phyloP scores from a whole-genome alignment of 2,113 vertebrate species.

The Osmerus mordax region DNA sequence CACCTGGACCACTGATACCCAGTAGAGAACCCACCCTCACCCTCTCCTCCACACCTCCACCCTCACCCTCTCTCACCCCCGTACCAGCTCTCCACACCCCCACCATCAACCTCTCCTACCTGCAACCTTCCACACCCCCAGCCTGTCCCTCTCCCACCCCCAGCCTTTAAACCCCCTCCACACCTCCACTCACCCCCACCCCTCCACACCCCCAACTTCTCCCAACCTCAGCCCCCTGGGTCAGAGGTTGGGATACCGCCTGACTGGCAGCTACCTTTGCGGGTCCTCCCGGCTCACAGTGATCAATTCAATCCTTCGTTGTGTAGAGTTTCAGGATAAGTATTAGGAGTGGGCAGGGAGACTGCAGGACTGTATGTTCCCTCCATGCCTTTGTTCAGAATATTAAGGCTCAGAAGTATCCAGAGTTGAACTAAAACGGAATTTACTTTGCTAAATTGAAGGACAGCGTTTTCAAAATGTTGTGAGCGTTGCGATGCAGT shows the following conservation, averaged over 20 bases:
- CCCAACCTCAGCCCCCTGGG: neutral
- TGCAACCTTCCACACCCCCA: neutral
- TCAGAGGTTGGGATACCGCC: neutral
- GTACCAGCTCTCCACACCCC: neutral
- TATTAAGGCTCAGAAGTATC: neutral
- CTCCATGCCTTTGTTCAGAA: neutral
- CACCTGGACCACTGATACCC: constrained; percentile 17
- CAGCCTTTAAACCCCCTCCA: neutral
- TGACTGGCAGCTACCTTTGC: neutral
- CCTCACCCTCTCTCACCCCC: neutral
- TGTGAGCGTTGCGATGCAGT: neutral
- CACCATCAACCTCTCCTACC: neutral
- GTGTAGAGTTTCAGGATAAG: neutral
- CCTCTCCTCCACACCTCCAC: neutral
- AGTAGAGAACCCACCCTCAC: neutral
- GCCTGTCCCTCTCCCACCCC: neutral
- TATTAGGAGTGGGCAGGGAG: neutral
- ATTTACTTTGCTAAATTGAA: neutral
- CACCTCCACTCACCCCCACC: neutral
- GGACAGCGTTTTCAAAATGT: neutral
- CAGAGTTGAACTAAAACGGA: neutral
- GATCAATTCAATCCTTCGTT: neutral
- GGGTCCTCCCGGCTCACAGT: neutral
- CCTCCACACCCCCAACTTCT: neutral
- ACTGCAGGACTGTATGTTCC: neutral